These are phyloP conservation scores for Bolborhynchus lineola DNA, from an alignment of 2,113 vertebrate genomes.

Conservation along the genomic window DNA sequence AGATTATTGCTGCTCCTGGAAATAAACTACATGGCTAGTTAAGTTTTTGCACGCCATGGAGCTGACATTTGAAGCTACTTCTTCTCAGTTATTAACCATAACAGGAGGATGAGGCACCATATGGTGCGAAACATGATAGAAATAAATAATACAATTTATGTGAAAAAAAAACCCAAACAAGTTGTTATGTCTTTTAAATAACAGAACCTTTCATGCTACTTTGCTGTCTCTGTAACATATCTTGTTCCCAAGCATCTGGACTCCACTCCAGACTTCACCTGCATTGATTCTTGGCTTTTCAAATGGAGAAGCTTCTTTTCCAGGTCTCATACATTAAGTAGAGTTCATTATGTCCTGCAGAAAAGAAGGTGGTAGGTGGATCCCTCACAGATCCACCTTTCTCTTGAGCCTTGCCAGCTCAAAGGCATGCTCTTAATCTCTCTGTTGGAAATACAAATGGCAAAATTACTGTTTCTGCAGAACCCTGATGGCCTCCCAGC, in stretches of 20 bases:
- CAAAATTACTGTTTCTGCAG: background rate
- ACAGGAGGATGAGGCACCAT: background rate
- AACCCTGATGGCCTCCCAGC: background rate
- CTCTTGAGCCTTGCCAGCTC: background rate
- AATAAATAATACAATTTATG: background rate
- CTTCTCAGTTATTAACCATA: background rate
- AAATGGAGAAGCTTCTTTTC: background rate
- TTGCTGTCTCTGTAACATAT: background rate
- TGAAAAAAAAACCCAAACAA: background rate
- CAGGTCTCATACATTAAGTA: background rate
- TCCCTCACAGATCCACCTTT: background rate
- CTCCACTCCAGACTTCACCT: background rate
- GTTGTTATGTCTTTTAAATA: background rate
- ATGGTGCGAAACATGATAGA: background rate
- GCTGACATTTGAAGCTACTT: background rate
- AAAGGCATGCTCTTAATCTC: background rate
- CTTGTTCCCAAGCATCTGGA: background rate
- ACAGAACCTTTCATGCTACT: background rate
- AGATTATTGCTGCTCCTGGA: background rate
- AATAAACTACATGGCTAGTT: background rate
- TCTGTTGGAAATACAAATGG: background rate
- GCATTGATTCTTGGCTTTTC: background rate
- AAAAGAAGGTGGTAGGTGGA: background rate
- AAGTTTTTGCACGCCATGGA: background rate
- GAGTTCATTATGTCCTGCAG: background rate